Evolutionary conservation across 1,140 invertebrate species (phyloP).

Genomic region (Macrostomum lignano): DNA sequence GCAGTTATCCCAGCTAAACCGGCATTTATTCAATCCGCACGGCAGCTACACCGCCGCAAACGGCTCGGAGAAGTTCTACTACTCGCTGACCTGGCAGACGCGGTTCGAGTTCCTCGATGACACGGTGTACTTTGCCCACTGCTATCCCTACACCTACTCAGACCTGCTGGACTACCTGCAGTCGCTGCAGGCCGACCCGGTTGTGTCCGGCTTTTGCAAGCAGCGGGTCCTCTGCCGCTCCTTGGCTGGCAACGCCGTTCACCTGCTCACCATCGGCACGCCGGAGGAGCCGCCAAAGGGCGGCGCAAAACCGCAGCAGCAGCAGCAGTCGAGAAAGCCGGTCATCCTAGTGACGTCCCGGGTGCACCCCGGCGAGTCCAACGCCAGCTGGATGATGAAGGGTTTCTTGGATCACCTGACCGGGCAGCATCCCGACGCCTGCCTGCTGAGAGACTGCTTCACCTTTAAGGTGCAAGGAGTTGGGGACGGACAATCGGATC

Average conservation of each 20-base stretch:
- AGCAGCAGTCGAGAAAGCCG: slow-evolving; percentile 19
- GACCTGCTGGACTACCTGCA: slow-evolving; percentile 24
- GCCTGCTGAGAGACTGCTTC: slow-evolving; percentile 25
- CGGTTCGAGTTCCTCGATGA: slow-evolving; percentile 15
- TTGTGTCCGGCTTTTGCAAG: slow-evolving; percentile 22
- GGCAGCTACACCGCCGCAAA: too few relatives aligned
- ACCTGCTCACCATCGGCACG: slow-evolving; percentile 20
- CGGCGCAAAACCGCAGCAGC: not conserved
- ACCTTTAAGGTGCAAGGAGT: too few relatives aligned
- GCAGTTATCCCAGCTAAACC: too few relatives aligned
- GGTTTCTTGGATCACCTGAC: slow-evolving; percentile 25
- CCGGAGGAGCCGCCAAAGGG: not conserved
- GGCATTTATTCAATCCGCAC: too few relatives aligned
- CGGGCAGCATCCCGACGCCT: slow-evolving; percentile 17
- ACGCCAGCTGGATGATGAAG: slow-evolving; percentile 29
- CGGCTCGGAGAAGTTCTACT: not conserved
- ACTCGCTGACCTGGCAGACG: slow-evolving; percentile 1
- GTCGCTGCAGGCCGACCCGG: slow-evolving; percentile 17
- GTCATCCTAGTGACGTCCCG: slow-evolving; percentile 32
- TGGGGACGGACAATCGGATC: too few relatives aligned
- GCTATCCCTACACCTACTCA: slow-evolving; percentile 27
- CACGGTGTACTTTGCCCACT: slow-evolving; percentile 24
- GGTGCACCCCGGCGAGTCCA: slow-evolving; percentile 28
- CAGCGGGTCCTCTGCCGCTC: slow-evolving; percentile 20
- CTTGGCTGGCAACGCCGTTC: slow-evolving; percentile 25